Base-by-base conservation (phyloP, 1,140 invertebrate genomes). In the Dreissena polymorpha region DNA sequence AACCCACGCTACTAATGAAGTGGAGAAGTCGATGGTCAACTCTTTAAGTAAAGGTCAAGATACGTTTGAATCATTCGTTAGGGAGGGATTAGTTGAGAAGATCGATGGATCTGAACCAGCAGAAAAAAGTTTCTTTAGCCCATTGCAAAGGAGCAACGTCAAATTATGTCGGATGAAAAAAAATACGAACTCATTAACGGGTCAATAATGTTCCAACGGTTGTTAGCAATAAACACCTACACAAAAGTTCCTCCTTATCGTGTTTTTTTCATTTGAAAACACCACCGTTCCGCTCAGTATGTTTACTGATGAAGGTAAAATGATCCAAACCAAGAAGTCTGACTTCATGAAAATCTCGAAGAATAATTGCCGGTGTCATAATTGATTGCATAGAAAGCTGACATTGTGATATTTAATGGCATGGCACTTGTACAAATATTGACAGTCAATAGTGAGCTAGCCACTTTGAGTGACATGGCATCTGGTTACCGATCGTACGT, bases 301-400 rank as follows among this genome's bases (percentile, higher is more conserved):
- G 39, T 76, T 67, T 64, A 67, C n/a, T 18, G 63, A 76, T 5
- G 21, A 67, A 39, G 74, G 49, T 0, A 51, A 25, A 27, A 53
- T 67, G 60, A 16, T 16, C 51, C 49, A 60, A 25, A 21, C 0
- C 16, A 76, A 65, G 55, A 76, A 76, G 50, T 76, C 74, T 10
- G 74, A 76, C 39, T 76, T 76, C 27, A 49, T 65, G 60, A n/a
- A 5, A 67, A 76, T 23, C 63, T 76, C 0, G 29, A 76, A 76
- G 60, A 23, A 13, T 29, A 65, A 18, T 18, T 76, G 6, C 72
- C 55, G 3, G 27, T 5, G 8, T 39, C 39, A 39, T 0, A 21
- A 71, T 0, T 10, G 50, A 64, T 16, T 18, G 29, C 64, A 57
- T 18, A 39, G 0, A 63, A 23, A 16, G 13, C 27, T 39, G 72